phyloP scores from a whole-genome alignment of 2,113 vertebrate genomes.

The Cavia porcellus region DNA sequence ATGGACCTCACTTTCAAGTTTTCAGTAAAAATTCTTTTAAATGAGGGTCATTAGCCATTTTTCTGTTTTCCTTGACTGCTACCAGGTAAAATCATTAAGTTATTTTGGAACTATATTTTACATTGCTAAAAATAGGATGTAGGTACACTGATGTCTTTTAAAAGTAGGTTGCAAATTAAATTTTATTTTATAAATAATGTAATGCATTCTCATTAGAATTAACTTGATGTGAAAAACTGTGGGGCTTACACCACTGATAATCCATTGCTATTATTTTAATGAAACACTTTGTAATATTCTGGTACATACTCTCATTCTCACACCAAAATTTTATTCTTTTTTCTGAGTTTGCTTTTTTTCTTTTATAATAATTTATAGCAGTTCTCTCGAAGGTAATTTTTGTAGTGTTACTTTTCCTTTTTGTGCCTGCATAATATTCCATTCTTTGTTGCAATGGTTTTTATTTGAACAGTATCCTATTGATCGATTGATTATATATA shows the following conservation, averaged over 20 bases:
- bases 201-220: not conserved
- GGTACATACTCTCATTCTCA: not conserved
- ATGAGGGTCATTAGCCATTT: not conserved
- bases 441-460: not conserved
- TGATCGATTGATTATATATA: not conserved
- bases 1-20: not conserved
- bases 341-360: not conserved
- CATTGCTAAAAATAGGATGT: slow-evolving; percentile 13
- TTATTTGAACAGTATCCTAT: not conserved
- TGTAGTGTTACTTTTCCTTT: not conserved
- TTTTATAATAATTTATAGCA: not conserved
- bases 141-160: not conserved
- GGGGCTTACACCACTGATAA: fast-evolving
- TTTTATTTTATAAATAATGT: slow-evolving; percentile 23
- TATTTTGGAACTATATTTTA: slow-evolving; percentile 23
- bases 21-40: slow-evolving; percentile 4
- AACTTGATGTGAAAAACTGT: not conserved
- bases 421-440: not conserved
- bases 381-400: not conserved
- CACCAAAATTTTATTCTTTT: not conserved
- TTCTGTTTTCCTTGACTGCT: not conserved
- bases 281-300: not conserved
- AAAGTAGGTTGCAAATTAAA: not conserved
- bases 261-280: not conserved
- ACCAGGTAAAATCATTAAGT: not conserved